These are phyloP conservation scores for Coenonympha glycerion DNA, from an alignment of 2,888 invertebrate genomes.

Conservation along the genomic window DNA sequence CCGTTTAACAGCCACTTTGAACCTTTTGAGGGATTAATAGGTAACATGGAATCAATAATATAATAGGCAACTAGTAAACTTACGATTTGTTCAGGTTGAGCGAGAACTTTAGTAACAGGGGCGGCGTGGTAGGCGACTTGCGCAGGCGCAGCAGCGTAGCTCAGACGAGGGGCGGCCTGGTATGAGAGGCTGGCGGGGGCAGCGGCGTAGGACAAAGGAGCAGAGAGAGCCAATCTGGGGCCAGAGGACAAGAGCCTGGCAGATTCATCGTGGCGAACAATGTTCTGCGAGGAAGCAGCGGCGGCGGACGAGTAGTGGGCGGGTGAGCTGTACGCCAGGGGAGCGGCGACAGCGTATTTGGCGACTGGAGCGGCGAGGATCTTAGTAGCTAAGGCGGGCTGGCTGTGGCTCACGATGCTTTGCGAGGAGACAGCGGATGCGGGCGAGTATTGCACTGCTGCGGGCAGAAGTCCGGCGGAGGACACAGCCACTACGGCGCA, in stretches of 20 bases:
- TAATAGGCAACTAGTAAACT: conserved; percentile 10
- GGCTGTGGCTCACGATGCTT: conserved; percentile 51
- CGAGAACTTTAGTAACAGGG: conserved; percentile 36
- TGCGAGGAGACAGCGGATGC: conserved; percentile 52
- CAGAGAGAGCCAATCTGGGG: conserved; percentile 26
- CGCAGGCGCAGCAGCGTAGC: conserved; percentile 28
- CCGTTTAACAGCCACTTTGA: too few relatives aligned
- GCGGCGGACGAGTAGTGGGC: conserved; percentile 44
- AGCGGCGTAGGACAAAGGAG: conserved; percentile 36
- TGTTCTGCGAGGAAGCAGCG: conserved; percentile 51
- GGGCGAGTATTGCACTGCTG: conserved; percentile 49
- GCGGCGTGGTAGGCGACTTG: conserved; percentile 28
- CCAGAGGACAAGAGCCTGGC: conserved; percentile 35
- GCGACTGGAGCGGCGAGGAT: conserved; percentile 35
- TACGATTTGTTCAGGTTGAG: conserved; percentile 35
- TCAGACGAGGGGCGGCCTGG: conserved; percentile 34
- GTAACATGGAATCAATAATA: too few relatives aligned
- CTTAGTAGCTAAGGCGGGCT: conserved; percentile 37
- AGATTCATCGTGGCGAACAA: conserved; percentile 47
- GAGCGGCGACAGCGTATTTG: conserved; percentile 37
- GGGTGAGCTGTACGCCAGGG: conserved; percentile 30
- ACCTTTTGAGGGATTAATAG: too few relatives aligned
- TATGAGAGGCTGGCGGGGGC: conserved; percentile 38
- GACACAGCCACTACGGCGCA: conserved; percentile 39
- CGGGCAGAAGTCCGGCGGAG: conserved; percentile 42